Base-by-base conservation (phyloP, 2,797 vertebrate species). In the Alcedo atthis region DNA sequence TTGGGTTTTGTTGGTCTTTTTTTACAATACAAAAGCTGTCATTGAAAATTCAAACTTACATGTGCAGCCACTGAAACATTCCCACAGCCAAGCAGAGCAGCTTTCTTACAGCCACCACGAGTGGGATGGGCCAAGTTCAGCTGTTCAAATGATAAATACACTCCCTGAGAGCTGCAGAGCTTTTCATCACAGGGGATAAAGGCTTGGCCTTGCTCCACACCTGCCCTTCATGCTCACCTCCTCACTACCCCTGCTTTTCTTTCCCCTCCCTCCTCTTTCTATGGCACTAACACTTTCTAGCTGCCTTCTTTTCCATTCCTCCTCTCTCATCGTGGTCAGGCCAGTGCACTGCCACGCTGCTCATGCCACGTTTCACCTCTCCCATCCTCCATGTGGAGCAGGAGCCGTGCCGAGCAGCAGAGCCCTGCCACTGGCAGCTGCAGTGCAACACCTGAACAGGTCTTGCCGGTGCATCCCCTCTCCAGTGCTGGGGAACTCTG, bases 381-480 rank as follows among this genome's bases (percentile, higher is more conserved):
- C 10, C 30, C 22, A 13, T 33, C 46, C 24, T 15, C 8, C 7
- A 0, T 3, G 3, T 17, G 0, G 8, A 48, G 58, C 5, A 28
- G 67, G 30, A 66, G 9, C 30, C 19, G 19, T 1, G 5, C 24
- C 5, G 25, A 54, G 13, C 54, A 48, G 49, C 28, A 30, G 28
- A 62, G 55, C 51, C 24, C 30, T 54, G 54, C 58, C 15, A 2
- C 1, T 3, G 33, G 7, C 67, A 21, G 21, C 14, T 32, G n/a
- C 58, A 40, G 30, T 6, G n/a, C 33, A 24, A 32, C 33, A 14
- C 28, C 8, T 3, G 1, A 5, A 10, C 24, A 32, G 26, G 16
- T 58, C 64, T 17, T 45, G 15, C 30, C 0, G 0, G 1, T 2
- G 30, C 2, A 0, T 10, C 54, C 74, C 49, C 1, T 1, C 49